These are phyloP conservation scores for Leptobrachium leishanense DNA, from an alignment of 2,113 vertebrate species.

Conservation along the genomic window DNA sequence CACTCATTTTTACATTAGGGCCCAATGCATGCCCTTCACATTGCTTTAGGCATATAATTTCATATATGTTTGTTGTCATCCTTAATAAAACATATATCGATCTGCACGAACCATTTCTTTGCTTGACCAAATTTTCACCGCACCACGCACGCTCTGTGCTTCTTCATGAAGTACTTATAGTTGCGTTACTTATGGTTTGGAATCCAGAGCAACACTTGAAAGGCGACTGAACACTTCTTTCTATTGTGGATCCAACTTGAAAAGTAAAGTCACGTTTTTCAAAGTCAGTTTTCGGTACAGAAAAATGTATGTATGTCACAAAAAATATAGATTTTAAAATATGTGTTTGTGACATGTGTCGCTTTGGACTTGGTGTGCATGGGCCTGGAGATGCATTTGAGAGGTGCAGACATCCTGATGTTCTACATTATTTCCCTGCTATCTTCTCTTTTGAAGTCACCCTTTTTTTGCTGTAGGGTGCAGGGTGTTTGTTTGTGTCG, in stretches of 20 bases:
- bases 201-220: too few relatives aligned
- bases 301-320: slow-evolving; percentile 6
- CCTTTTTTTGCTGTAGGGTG: too few relatives aligned
- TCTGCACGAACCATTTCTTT: background rate
- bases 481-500: too few relatives aligned
- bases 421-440: too few relatives aligned
- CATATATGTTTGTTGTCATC: background rate
- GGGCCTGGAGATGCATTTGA: too few relatives aligned
- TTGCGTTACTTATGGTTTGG: background rate
- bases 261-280: background rate
- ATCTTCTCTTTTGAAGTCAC: too few relatives aligned
- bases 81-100: slow-evolving; percentile 3
- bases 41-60: background rate
- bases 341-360: too few relatives aligned
- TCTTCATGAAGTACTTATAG: slow-evolving; percentile 1
- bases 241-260: background rate
- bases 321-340: background rate
- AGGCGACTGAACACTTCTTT: slow-evolving; percentile 2
- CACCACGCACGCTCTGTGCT: background rate
- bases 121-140: background rate
- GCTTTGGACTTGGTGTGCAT: too few relatives aligned
- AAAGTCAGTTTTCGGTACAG: background rate
- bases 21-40: background rate
- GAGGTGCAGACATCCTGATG: too few relatives aligned
- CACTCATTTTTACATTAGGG: background rate